These are phyloP conservation scores for Silvanus unidentatus DNA, from an alignment of 2,888 invertebrate genomes.

Conservation along the genomic window DNA sequence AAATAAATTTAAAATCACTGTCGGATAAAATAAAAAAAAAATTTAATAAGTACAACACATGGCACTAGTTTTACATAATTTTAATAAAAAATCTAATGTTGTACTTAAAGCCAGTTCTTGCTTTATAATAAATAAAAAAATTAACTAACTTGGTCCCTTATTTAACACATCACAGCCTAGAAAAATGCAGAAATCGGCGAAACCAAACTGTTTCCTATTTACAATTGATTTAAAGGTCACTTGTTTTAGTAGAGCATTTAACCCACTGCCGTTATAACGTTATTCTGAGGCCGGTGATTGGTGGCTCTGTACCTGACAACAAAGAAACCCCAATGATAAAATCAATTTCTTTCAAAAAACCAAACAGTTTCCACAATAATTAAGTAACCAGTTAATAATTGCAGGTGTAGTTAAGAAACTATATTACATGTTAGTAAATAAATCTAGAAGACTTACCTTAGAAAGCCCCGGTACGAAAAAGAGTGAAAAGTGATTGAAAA, in stretches of 20 bases:
- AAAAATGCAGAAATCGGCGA: constrained; percentile 38
- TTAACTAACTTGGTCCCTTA: constrained; percentile 42
- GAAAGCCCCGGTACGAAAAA: too few species aligned
- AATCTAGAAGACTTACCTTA: too few species aligned
- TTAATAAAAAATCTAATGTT: too few species aligned
- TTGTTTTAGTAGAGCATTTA: constrained; percentile 27
- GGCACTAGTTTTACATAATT: too few species aligned
- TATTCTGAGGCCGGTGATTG: constrained; percentile 56
- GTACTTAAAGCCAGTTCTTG: not conserved
- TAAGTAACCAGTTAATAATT: too few species aligned
- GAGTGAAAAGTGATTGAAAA: too few species aligned
- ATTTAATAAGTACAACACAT: too few species aligned
- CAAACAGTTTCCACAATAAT: too few species aligned
- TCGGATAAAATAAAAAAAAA: too few species aligned
- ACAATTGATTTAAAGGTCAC: constrained; percentile 20
- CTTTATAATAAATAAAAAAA: constrained; percentile 4
- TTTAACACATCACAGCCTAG: constrained; percentile 45
- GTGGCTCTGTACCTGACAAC: constrained; percentile 46
- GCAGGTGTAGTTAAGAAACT: too few species aligned
- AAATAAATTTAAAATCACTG: too few species aligned
- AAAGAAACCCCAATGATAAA: constrained; percentile 2
- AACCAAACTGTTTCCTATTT: constrained; percentile 13
- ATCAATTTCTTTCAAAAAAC: not conserved
- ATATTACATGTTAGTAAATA: too few species aligned
- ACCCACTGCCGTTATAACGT: constrained; percentile 52